Evolutionary conservation across 2,888 invertebrate species (phyloP).

Genomic region (Mythimna ferrago): DNA sequence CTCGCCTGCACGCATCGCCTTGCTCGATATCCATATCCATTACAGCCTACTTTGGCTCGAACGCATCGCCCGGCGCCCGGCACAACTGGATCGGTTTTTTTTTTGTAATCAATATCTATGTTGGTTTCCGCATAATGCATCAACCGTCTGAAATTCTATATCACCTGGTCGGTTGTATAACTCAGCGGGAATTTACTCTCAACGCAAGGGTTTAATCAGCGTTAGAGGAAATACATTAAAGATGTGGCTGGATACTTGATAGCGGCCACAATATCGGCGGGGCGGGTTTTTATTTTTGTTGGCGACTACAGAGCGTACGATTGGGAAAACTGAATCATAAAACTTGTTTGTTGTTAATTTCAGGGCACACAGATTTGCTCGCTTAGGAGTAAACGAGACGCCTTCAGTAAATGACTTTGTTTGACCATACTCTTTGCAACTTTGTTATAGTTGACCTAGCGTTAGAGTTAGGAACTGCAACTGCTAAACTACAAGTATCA

Average conservation of each 20-base stretch:
- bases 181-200: constrained; percentile 34
- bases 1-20: constrained; percentile 73
- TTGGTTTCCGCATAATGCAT: constrained; percentile 62
- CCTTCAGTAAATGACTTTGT: constrained; percentile 32
- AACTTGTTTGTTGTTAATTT: constrained; percentile 55
- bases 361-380: constrained; percentile 32
- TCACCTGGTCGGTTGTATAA: constrained; percentile 53
- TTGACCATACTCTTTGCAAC: constrained; percentile 25
- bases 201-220: constrained; percentile 35
- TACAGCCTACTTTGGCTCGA: constrained; percentile 72
- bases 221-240: constrained; percentile 36
- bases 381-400: constrained; percentile 13
- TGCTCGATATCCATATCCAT: constrained; percentile 49
- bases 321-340: constrained; percentile 52
- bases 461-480: constrained; percentile 24
- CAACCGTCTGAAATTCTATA: constrained; percentile 62
- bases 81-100: constrained; percentile 48
- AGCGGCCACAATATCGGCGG: constrained; percentile 15
- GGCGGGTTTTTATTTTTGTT: constrained; percentile 21
- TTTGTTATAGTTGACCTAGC: constrained; percentile 32
- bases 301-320: constrained; percentile 10
- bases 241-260: constrained; percentile 29
- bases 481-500: constrained; percentile 19
- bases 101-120: constrained; percentile 64
- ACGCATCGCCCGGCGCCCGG: constrained; percentile 19